These are phyloP conservation scores for Nemoura dubitans DNA, from an alignment of 2,888 invertebrate species.

Conservation along the genomic window DNA sequence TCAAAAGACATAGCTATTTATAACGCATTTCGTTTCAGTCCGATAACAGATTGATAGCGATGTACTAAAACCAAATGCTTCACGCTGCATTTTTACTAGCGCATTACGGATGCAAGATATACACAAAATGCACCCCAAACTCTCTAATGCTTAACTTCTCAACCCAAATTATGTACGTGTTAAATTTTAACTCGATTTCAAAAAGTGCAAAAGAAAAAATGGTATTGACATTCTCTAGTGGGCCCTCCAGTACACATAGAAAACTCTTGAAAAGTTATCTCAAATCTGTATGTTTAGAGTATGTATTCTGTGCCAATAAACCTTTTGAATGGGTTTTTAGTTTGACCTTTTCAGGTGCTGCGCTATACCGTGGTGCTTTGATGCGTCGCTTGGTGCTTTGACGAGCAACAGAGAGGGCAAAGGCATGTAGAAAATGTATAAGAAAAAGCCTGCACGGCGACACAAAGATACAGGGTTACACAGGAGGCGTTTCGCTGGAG, in stretches of 20 bases:
- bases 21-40: no score
- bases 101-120: no score
- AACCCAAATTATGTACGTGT: not conserved
- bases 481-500: not conserved
- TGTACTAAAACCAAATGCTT: no score
- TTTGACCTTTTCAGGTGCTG: constrained; percentile 31
- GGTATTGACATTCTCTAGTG: not conserved
- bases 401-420: not conserved
- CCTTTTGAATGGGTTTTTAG: not conserved
- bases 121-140: no score
- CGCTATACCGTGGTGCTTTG: not conserved
- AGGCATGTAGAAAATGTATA: no score
- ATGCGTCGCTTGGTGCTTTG: not conserved
- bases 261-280: constrained; percentile 29
- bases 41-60: no score
- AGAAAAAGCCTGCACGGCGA: not conserved
- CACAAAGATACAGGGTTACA: not conserved
- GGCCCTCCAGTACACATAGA: not conserved
- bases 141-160: not conserved
- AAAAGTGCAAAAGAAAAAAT: not conserved
- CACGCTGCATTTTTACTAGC: no score
- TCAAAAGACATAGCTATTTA: no score
- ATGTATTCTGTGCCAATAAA: constrained; percentile 24
- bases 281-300: constrained; percentile 29
- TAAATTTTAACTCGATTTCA: constrained; percentile 14